Conservation (phyloP, 35 echinoderm and acorn worm species). For the Ophiothrix spiculata region DNA sequence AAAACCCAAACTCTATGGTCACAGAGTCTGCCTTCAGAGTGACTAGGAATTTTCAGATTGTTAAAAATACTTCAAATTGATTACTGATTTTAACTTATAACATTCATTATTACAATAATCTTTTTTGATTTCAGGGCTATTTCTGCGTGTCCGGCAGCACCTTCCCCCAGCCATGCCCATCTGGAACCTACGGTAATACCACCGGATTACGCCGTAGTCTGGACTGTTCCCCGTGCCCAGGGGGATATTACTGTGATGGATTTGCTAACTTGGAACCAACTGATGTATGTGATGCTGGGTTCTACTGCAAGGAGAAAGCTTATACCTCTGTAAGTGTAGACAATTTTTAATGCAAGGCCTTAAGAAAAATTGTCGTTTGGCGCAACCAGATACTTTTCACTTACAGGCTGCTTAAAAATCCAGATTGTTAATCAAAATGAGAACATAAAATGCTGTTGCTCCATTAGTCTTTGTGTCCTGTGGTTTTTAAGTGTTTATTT, state of each 20-base stretch:
- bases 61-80: not conserved
- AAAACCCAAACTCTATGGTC: too few species aligned
- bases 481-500: too few species aligned
- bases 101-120: too few species aligned
- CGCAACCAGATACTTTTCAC: too few species aligned
- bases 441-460: too few species aligned
- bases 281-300: slow-evolving; percentile 92
- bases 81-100: not conserved
- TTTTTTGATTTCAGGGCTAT: slow-evolving; percentile 70
- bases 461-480: too few species aligned
- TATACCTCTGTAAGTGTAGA: slow-evolving; percentile 78
- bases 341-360: not conserved
- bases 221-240: slow-evolving; percentile 93
- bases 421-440: too few species aligned
- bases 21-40: too few species aligned
- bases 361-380: too few species aligned
- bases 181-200: slow-evolving; percentile 94
- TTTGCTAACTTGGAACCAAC: slow-evolving; percentile 86
- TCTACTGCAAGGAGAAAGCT: slow-evolving; percentile 92
- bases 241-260: slow-evolving; percentile 93
- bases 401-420: too few species aligned
- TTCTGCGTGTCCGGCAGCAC: slow-evolving; percentile 95
- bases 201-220: slow-evolving; percentile 90
- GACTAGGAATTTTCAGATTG: too few species aligned
- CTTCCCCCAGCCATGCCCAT: slow-evolving; percentile 78